Percentiles rank a stretch among this genome's conserved stretches.
These are phyloP conservation scores for Mus spicilegus DNA, from an alignment of 2,113 vertebrate species.

Conservation along the genomic window DNA sequence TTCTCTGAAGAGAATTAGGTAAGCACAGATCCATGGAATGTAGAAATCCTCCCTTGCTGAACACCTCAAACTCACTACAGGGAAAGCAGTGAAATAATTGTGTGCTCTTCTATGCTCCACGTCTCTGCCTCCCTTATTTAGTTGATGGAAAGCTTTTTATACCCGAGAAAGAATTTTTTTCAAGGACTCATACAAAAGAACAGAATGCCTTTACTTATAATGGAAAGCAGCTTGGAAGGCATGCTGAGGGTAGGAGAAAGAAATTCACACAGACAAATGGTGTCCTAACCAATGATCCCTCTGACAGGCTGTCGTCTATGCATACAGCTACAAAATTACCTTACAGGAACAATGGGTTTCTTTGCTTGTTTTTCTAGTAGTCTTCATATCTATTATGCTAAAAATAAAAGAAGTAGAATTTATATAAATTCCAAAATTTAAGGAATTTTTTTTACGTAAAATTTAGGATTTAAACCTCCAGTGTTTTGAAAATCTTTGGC, in stretches of 20 bases:
- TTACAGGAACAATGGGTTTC: not conserved
- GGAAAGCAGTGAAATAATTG: not conserved
- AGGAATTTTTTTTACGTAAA: not conserved
- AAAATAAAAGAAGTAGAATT: not conserved
- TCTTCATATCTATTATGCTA: not conserved
- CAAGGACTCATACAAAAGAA: not conserved
- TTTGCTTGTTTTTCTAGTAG: not conserved
- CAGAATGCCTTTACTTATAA: constrained; percentile 5
- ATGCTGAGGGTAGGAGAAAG: not conserved
- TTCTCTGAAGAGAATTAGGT: not conserved
- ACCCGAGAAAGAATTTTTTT: not conserved
- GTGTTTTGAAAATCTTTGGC: not conserved
- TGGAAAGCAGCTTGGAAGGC: not conserved
- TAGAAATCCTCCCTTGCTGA: not conserved
- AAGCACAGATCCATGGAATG: not conserved
- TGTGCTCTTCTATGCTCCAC: not conserved
- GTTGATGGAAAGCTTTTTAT: not conserved
- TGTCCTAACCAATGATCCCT: not conserved
- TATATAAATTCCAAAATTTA: not conserved
- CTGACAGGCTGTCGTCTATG: not conserved
- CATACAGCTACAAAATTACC: not conserved
- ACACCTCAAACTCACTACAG: not conserved
- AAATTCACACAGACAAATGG: not conserved
- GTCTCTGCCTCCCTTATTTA: not conserved
- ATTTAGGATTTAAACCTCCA: constrained; percentile 30